Conservation (phyloP, 2,797 vertebrate species). For the Naso thynnoides region DNA sequence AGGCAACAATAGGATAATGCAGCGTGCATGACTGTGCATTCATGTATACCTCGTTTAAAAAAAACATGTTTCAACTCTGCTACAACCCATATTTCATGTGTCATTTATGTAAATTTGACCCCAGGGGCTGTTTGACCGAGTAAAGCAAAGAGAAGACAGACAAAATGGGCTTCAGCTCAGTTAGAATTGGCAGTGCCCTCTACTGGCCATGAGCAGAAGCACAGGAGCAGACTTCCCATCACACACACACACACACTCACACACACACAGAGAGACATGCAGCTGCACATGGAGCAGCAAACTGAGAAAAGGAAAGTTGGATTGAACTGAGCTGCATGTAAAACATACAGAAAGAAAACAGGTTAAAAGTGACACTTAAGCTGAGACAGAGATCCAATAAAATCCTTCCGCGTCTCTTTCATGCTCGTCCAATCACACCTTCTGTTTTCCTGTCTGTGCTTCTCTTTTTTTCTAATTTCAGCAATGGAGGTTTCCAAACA, state of each 20-base stretch:
- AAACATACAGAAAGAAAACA: not conserved
- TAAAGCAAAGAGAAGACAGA: not conserved
- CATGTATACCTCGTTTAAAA: no score
- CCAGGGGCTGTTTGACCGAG: not conserved
- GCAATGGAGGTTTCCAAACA: constrained; percentile 20
- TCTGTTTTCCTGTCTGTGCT: constrained; percentile 10
- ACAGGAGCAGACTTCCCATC: constrained; percentile 3
- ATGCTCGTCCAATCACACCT: constrained; percentile 4
- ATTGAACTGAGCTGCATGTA: not conserved
- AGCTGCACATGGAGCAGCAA: not conserved
- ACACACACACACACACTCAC: no score
- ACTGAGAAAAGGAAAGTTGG: not conserved
- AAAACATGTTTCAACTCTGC: not conserved
- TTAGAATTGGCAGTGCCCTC: constrained; percentile 62
- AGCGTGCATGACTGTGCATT: no score
- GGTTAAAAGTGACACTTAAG: constrained; percentile 1
- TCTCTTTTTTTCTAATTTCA: constrained; percentile 31
- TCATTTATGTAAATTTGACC: not conserved
- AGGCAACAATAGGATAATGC: no score
- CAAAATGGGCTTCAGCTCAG: constrained; percentile 13
- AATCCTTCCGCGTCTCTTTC: constrained; percentile 11
- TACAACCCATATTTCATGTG: no score
- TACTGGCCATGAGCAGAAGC: constrained; percentile 63
- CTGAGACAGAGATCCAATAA: constrained; percentile 2
- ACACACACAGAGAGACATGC: no score